phyloP scores from a whole-genome alignment of 2,113 vertebrate species.

The Rhynchomys soricoides region DNA sequence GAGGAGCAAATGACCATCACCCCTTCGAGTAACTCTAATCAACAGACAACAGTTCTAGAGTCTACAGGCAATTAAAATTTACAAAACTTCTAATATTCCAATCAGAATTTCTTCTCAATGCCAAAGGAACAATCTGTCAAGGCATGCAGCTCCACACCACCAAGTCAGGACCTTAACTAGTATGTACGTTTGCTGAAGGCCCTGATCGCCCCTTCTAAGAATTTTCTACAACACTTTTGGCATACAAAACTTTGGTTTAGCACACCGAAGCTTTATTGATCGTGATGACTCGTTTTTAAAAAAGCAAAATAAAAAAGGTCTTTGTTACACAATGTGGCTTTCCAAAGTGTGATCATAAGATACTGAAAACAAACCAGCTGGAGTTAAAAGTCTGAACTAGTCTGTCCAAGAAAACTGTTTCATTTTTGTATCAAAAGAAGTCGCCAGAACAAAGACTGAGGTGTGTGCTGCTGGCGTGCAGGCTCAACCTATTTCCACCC shows the following conservation, averaged over 20 bases:
- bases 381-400: constrained; percentile 43
- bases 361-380: constrained; percentile 29
- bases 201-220: constrained; percentile 16
- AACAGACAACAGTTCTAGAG: background rate
- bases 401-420: constrained; percentile 59
- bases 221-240: constrained; percentile 39
- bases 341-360: constrained; percentile 42
- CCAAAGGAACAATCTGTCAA: constrained; percentile 41
- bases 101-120: background rate
- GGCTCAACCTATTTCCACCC: background rate
- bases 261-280: constrained; percentile 47
- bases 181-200: constrained; percentile 58
- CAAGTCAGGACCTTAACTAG: constrained; percentile 55
- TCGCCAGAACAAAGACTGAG: background rate
- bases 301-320: constrained; percentile 59
- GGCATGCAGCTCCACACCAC: background rate
- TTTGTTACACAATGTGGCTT: constrained; percentile 56
- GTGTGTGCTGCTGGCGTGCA: background rate
- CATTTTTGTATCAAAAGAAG: constrained; percentile 48
- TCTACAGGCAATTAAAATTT: background rate
- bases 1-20: background rate
- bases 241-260: background rate
- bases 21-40: background rate
- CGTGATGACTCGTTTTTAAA: constrained; percentile 43
- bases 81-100: background rate